These are phyloP conservation scores for Phortica okadai DNA, from an alignment of 2,888 invertebrate species.

Conservation along the genomic window DNA sequence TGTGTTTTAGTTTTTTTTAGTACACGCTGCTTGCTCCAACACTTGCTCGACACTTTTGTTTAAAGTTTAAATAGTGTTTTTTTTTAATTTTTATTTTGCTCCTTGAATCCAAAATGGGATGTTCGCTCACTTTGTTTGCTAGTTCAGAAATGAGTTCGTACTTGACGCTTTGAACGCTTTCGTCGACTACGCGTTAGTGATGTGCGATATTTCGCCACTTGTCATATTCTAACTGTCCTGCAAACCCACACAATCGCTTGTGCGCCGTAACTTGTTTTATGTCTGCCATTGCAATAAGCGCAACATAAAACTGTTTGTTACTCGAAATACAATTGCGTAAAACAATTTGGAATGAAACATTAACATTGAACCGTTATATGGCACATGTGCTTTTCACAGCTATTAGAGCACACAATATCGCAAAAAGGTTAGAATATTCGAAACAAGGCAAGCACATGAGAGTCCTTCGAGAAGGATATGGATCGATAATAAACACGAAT, in stretches of 20 bases:
- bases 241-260: no score
- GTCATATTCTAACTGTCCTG: not conserved
- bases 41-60: constrained; percentile 60
- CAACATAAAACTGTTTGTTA: no score
- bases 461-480: constrained; percentile 12
- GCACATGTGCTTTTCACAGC: not conserved
- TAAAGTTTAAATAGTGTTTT: constrained; percentile 44
- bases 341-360: no score
- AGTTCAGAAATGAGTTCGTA: constrained; percentile 43
- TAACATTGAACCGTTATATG: no score
- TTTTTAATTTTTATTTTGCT: constrained; percentile 21
- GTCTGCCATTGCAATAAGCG: no score
- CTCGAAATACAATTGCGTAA: no score
- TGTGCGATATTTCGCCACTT: not conserved
- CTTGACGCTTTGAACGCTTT: constrained; percentile 69
- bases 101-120: not conserved
- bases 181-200: constrained; percentile 62
- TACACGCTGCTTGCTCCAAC: constrained; percentile 10
- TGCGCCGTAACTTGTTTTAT: no score
- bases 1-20: constrained; percentile 39
- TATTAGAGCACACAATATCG: not conserved
- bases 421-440: not conserved
- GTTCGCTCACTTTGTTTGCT: constrained; percentile 29
- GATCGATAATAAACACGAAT: constrained; percentile 15
- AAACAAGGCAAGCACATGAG: not conserved